Evolutionary conservation across 2,888 invertebrate species (phyloP), one percentile per base, ranked within the genome.

Genomic region (Tubiluchus corallicola): DNA sequence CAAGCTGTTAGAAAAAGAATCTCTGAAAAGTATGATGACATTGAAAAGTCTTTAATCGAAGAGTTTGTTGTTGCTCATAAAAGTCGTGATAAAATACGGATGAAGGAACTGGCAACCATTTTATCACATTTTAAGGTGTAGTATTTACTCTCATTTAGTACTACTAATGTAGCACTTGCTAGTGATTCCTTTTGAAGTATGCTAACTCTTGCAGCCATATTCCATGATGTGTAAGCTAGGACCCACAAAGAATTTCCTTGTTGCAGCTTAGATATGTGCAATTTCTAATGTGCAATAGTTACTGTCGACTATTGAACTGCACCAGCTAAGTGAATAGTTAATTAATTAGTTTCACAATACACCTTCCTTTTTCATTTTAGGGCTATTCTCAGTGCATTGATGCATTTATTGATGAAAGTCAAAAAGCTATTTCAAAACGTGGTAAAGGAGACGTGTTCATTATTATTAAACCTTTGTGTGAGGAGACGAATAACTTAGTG

Each of bases 301-400:
- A n/a, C n/a, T n/a, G n/a, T n/a, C n/a, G n/a, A n/a, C n/a, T n/a
- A n/a, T n/a, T n/a, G n/a, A n/a, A n/a, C n/a, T n/a, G n/a, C n/a
- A n/a, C n/a, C n/a, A n/a, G n/a, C n/a, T n/a, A n/a, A n/a, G n/a
- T n/a, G n/a, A n/a, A n/a, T n/a, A n/a, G n/a, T n/a, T n/a, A n/a
- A n/a, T n/a, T n/a, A n/a, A n/a, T n/a, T n/a, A n/a, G n/a, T n/a
- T n/a, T n/a, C n/a, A n/a, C n/a, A n/a, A n/a, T n/a, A n/a, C n/a
- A n/a, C n/a, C n/a, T n/a, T 43, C 21, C 41, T 40, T 42, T 39
- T 18, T 51, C 41, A 47, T 56, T 56, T 38, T 55, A 68, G 68
- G 84, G 90, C 2, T 96, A 94, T 64, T 81, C 84, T 0, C 83
- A 88, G 53, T 96, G 94, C 65, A 77, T 98, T 42, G 84, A 96